These are phyloP conservation scores for Melanotaenia maccullochi DNA, from an alignment of 2,797 vertebrate genomes.

Conservation along the genomic window DNA sequence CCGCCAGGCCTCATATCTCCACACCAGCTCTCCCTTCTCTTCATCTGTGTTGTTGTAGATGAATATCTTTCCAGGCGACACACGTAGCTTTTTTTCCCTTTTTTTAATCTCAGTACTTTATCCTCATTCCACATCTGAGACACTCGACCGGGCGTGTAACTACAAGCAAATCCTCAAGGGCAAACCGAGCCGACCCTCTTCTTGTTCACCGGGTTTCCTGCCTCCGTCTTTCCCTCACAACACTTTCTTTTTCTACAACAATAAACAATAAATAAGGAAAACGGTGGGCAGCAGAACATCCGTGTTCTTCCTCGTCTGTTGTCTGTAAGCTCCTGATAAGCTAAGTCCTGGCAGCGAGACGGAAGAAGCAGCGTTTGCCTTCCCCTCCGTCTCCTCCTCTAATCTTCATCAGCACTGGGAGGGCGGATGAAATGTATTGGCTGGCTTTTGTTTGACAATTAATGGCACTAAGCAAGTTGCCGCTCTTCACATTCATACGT, in stretches of 20 bases:
- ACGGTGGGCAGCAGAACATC: not conserved
- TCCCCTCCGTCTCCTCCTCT: not conserved
- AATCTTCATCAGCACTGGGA: conserved; percentile 1
- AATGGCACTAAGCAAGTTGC: too few species aligned
- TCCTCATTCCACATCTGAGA: conserved; percentile 53
- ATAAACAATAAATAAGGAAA: conserved; percentile 49
- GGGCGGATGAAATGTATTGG: too few species aligned
- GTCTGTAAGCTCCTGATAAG: conserved; percentile 61
- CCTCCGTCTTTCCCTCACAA: conserved; percentile 15
- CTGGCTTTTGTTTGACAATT: too few species aligned
- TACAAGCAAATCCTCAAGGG: conserved; percentile 59
- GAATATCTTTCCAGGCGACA: conserved; percentile 29
- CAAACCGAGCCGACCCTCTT: conserved; percentile 13
- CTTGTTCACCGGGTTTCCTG: conserved; percentile 18
- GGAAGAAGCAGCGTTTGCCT: conserved; percentile 26
- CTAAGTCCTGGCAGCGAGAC: conserved; percentile 36
- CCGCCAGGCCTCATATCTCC: conserved; percentile 12
- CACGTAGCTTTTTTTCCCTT: not conserved
- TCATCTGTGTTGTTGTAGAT: conserved; percentile 43
- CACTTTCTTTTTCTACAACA: conserved; percentile 25
- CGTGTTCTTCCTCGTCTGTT: conserved; percentile 30
- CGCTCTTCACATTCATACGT: too few species aligned
- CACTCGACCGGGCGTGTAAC: conserved; percentile 51
- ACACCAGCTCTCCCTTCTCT: not conserved
- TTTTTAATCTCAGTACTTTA: conserved; percentile 28